These are phyloP conservation scores for Porites australiensis DNA, from an alignment of 64 coral and sea anemone genomes.

Conservation along the genomic window DNA sequence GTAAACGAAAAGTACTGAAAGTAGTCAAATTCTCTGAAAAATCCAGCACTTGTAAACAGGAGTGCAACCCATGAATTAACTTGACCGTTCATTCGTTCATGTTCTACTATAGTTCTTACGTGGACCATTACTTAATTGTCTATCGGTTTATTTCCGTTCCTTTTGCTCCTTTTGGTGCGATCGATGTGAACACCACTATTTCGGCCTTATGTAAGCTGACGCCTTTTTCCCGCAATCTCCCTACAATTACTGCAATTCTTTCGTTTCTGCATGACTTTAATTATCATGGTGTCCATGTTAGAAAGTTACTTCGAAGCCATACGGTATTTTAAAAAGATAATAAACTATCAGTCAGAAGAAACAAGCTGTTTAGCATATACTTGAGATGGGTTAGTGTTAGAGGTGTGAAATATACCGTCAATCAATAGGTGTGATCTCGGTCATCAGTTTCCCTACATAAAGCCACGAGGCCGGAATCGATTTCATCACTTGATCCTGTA, in stretches of 20 bases:
- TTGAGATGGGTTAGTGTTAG: too few species aligned
- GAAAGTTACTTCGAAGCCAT: constrained; percentile 4
- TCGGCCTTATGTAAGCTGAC: constrained; percentile 7
- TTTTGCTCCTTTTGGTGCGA: constrained; percentile 12
- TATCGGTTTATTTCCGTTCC: background rate
- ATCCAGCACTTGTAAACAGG: constrained; percentile 2
- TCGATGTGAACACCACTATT: background rate
- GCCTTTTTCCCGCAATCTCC: background rate
- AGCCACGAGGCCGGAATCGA: too few species aligned
- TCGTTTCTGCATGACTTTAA: background rate
- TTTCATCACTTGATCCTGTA: too few species aligned
- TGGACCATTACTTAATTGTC: background rate
- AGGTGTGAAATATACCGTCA: too few species aligned
- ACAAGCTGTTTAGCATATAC: too few species aligned
- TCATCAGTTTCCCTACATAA: too few species aligned
- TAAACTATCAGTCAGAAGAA: background rate
- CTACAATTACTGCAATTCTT: background rate
- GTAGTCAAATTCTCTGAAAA: background rate
- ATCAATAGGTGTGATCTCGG: too few species aligned
- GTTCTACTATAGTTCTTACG: background rate
- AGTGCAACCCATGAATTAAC: constrained; percentile 22
- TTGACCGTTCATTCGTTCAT: constrained; percentile 4
- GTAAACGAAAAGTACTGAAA: constrained; percentile 7
- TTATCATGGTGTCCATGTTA: background rate
- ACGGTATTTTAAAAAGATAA: background rate